These are phyloP conservation scores for Spongilla lacustris DNA, from an alignment of 37 sponge, comb jelly and placozoan species.

Conservation along the genomic window DNA sequence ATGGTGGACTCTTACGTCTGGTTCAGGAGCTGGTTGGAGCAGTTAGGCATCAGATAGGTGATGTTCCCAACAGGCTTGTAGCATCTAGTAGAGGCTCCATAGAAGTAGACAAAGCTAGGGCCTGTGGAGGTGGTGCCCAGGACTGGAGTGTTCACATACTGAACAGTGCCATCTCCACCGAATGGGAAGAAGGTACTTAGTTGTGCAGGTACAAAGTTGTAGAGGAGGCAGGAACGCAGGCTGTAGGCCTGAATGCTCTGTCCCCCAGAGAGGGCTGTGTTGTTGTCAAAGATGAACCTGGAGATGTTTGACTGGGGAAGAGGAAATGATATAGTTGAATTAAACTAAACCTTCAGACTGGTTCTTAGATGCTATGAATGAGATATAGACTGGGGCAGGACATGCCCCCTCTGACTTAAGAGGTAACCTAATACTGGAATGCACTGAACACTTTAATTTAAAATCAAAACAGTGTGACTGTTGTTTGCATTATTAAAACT, in stretches of 20 bases:
- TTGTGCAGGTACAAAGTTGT: slow-evolving; percentile 57
- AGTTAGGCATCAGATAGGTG: slow-evolving; percentile 79
- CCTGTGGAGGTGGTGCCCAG: slow-evolving; percentile 59
- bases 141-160: background rate
- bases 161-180: slow-evolving; percentile 11
- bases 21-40: slow-evolving; percentile 58
- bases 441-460: too few species aligned
- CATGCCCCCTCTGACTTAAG: too few species aligned
- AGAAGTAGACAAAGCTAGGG: slow-evolving; percentile 66
- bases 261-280: slow-evolving; percentile 49
- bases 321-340: background rate
- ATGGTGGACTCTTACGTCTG: slow-evolving; percentile 37
- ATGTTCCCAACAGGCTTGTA: slow-evolving; percentile 64
- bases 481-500: too few species aligned
- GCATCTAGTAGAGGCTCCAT: slow-evolving; percentile 77
- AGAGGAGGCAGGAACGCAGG: slow-evolving; percentile 43
- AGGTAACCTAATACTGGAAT: too few species aligned
- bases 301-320: background rate
- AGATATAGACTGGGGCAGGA: too few species aligned
- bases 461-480: too few species aligned
- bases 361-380: too few species aligned
- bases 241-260: slow-evolving; percentile 45
- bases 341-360: too few species aligned
- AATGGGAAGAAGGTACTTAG: slow-evolving; percentile 11
- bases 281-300: slow-evolving; percentile 40